Percentiles rank a stretch among this genome's conserved stretches.
These are phyloP conservation scores for Caligus rogercresseyi DNA, from an alignment of 1,140 invertebrate species.

Conservation along the genomic window DNA sequence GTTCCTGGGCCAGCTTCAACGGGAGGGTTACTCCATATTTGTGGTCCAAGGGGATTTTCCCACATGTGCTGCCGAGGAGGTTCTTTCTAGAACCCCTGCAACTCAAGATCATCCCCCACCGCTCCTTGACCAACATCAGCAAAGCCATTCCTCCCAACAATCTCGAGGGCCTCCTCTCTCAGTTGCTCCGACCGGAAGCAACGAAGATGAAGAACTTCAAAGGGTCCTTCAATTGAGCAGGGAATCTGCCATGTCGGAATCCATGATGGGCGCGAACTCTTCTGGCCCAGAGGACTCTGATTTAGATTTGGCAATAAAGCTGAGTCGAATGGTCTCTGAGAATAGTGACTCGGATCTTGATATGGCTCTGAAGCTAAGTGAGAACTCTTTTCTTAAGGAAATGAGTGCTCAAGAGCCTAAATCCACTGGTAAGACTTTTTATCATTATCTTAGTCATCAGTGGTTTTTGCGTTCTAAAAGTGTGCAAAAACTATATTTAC, in stretches of 20 bases:
- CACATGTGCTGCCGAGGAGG: constrained; percentile 46
- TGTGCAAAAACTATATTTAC: too few relatives aligned
- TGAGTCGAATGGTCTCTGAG: too few relatives aligned
- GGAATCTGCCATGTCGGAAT: background rate
- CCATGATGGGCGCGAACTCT: constrained; percentile 18
- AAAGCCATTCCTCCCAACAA: background rate
- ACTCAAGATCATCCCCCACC: constrained; percentile 24
- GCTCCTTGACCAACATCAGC: constrained; percentile 21
- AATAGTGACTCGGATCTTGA: background rate
- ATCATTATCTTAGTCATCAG: too few relatives aligned
- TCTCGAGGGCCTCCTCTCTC: background rate
- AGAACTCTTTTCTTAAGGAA: too few relatives aligned
- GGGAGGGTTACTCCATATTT: constrained; percentile 69
- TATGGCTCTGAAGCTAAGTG: background rate
- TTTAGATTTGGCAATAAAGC: too few relatives aligned
- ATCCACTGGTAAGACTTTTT: too few relatives aligned
- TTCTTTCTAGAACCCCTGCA: constrained; percentile 38
- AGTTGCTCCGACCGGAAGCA: background rate
- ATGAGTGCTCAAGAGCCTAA: too few relatives aligned
- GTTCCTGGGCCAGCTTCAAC: constrained; percentile 53
- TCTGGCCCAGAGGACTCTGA: background rate
- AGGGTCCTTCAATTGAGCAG: background rate
- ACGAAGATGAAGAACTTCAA: constrained; percentile 3
- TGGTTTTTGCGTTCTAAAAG: too few relatives aligned
- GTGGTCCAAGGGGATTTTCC: constrained; percentile 51